phyloP scores from a whole-genome alignment of 2,797 vertebrate genomes.

The Pipistrellus nathusii region DNA sequence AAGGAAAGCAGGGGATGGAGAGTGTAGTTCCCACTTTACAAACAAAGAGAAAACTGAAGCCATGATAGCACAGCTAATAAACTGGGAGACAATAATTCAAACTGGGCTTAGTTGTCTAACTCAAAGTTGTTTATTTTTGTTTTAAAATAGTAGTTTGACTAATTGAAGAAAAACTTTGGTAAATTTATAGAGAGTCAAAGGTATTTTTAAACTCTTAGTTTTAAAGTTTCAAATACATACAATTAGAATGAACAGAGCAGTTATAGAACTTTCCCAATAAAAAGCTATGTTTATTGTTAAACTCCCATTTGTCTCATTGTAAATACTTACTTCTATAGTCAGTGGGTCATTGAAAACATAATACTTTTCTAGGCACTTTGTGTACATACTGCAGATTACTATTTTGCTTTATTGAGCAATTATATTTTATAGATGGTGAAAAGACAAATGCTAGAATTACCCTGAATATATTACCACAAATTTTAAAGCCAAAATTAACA shows the following conservation, averaged over 20 bases:
- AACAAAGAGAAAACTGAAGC: background rate
- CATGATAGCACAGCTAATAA: background rate
- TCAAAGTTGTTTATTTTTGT: background rate
- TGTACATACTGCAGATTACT: background rate
- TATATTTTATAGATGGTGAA: background rate
- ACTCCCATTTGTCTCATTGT: background rate
- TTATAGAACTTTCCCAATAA: background rate
- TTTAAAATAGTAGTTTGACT: background rate
- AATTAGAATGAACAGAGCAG: background rate
- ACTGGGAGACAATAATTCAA: background rate
- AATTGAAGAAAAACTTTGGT: background rate
- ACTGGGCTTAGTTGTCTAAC: background rate
- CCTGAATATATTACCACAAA: background rate
- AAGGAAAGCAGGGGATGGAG: background rate
- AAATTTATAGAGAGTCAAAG: background rate
- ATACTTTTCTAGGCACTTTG: background rate
- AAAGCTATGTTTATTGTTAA: constrained; percentile 21
- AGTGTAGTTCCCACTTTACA: background rate
- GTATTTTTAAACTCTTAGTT: background rate
- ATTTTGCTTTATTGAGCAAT: constrained; percentile 22
- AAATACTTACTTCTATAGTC: background rate
- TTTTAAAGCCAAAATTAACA: constrained; percentile 36
- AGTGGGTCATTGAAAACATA: background rate
- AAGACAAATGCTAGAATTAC: background rate
- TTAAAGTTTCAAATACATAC: background rate